phyloP scores from a whole-genome alignment of 2,888 invertebrate species.

The Disparrhopalites patrizii region DNA sequence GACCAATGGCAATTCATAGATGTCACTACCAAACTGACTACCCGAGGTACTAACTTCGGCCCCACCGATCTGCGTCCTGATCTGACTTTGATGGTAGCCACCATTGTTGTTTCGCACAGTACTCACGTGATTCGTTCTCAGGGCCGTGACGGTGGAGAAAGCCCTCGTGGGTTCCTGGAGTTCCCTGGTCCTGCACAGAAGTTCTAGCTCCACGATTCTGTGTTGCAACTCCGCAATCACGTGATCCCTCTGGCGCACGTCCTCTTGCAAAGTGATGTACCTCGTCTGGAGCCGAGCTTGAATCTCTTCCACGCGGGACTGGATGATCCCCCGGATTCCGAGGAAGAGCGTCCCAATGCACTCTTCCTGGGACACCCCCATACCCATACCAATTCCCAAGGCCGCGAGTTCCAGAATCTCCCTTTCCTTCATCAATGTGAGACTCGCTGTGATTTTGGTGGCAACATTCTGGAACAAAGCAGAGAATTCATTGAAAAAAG shows the following conservation, averaged over 20 bases:
- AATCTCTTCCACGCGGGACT: conserved; percentile 54
- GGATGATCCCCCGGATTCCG: conserved; percentile 77
- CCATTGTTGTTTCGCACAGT: neutral
- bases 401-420: conserved; percentile 19
- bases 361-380: conserved; percentile 61
- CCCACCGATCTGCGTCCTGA: neutral
- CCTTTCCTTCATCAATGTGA: conserved; percentile 14
- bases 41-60: neutral
- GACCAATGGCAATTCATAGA: neutral
- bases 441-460: conserved; percentile 10
- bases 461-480: conserved; percentile 34
- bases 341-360: conserved; percentile 73
- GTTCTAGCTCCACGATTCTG: conserved; percentile 66
- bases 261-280: conserved; percentile 71
- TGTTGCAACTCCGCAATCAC: conserved; percentile 73
- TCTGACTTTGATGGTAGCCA: neutral
- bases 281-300: conserved; percentile 56
- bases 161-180: neutral
- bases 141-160: neutral
- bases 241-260: conserved; percentile 74
- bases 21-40: conserved; percentile 14
- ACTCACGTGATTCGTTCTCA: neutral
- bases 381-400: conserved; percentile 32
- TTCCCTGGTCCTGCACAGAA: conserved; percentile 25
- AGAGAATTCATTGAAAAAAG: neutral